Evolutionary conservation across 2,888 invertebrate genomes (phyloP).

Genomic region (Limnephilus marmoratus): DNA sequence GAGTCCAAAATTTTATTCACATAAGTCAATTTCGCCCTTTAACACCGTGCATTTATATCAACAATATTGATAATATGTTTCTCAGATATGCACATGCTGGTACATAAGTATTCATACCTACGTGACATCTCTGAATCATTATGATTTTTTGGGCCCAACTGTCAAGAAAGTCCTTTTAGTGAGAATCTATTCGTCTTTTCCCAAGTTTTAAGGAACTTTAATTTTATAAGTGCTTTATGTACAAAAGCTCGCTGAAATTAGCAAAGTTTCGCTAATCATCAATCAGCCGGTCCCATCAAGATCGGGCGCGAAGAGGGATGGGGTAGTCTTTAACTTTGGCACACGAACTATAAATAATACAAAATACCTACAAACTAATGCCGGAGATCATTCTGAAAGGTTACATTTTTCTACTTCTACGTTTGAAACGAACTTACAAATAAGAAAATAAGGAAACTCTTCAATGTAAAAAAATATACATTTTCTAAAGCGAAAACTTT

Average conservation of each 20-base stretch:
- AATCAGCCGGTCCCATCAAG: background rate
- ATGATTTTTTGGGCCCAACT: background rate
- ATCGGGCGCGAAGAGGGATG: background rate
- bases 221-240: conserved; percentile 2
- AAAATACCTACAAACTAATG: background rate
- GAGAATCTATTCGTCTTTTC: background rate
- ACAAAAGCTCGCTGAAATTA: conserved; percentile 2
- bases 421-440: background rate
- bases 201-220: background rate
- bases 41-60: too few relatives aligned
- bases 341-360: background rate
- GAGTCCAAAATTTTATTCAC: too few relatives aligned
- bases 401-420: background rate
- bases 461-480: background rate
- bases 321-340: background rate
- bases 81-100: too few relatives aligned
- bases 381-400: background rate
- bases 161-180: background rate
- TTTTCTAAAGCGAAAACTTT: background rate
- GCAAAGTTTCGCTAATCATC: conserved; percentile 2
- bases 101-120: background rate
- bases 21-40: too few relatives aligned
- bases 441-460: background rate
- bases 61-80: too few relatives aligned
- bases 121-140: background rate